Base-by-base conservation (phyloP, 2,888 invertebrate genomes). In the Colletes collaris region DNA sequence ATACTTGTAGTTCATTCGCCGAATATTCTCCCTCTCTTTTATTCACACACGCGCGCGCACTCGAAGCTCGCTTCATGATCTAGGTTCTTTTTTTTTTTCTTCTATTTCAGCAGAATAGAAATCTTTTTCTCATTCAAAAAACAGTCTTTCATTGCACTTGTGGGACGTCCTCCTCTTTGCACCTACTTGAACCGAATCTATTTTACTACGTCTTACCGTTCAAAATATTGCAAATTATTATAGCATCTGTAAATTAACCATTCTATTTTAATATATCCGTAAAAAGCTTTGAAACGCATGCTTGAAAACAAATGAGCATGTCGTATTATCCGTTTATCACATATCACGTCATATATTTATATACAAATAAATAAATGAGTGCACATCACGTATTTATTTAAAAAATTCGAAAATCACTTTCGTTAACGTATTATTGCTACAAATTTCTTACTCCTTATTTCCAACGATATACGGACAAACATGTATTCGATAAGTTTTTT, bases 101-200 rank as follows among this genome's bases (percentile, higher is more conserved):
- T 79, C 80, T 67, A 71, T 71, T 53, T n/a, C 62, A 75, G 68
- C 83, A 76, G 70, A 76, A 81, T 81, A 82, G 78, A 86, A 78
- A 84, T 60, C 79, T 82, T 83, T 66, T 71, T 71, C 71, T 74
- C 79, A 60, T 84, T 84, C 86, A 83, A 85, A 89, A 87, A 89
- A 87, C 88, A 90, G 89, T 90, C 89, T 90, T 90, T 86, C 86
- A 81, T 88, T 85, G 88, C 90, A 87, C 86, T 85, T 83, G 85
- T 81, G 77, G 76, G 70, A 84, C 65, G 68, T 81, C 83, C 81
- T 81, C 78, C 81, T 78, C 79, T 82, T 80, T 68, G 72, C 64
- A 70, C 65, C 64, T 59, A 66, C 27, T 60, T 52, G 62, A 46
- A 73, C 71, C 52, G 60, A 76, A 44, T 67, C 13, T 35, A 53